These are phyloP conservation scores for Naso thynnoides DNA, from an alignment of 2,797 vertebrate genomes.

Conservation along the genomic window DNA sequence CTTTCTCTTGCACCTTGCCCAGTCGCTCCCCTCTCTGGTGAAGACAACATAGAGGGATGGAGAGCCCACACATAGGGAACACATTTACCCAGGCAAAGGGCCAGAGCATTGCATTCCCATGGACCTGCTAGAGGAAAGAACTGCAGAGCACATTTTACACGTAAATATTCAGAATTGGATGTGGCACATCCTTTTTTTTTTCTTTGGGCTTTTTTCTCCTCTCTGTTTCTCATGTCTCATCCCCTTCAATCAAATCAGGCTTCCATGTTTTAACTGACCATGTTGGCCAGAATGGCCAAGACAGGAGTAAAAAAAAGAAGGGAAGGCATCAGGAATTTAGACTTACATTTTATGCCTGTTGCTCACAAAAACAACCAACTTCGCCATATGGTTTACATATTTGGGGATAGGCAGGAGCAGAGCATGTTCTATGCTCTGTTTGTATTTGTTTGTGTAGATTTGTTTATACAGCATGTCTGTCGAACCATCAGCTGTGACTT, in stretches of 20 bases:
- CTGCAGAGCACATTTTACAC: slow-evolving; percentile 76
- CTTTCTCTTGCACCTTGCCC: slow-evolving; percentile 75
- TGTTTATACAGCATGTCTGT: slow-evolving; percentile 49
- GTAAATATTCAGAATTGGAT: slow-evolving; percentile 81
- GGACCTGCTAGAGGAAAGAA: slow-evolving; percentile 73
- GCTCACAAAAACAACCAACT: slow-evolving; percentile 64
- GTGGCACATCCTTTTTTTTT: slow-evolving; percentile 73
- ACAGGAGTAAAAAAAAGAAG: slow-evolving; percentile 77
- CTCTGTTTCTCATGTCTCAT: slow-evolving; percentile 74
- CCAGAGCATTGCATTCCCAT: slow-evolving; percentile 81
- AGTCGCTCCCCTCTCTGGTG: slow-evolving; percentile 60
- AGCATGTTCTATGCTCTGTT: slow-evolving; percentile 67
- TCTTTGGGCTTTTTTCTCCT: slow-evolving; percentile 49
- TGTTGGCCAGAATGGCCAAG: slow-evolving; percentile 68
- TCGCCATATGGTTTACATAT: slow-evolving; percentile 78
- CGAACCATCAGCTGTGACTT: slow-evolving; percentile 59
- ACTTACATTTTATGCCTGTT: slow-evolving; percentile 72
- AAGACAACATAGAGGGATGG: slow-evolving; percentile 69
- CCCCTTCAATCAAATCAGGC: slow-evolving; percentile 74
- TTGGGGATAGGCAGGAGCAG: slow-evolving; percentile 45
- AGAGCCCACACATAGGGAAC: slow-evolving; percentile 81
- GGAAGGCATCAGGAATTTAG: slow-evolving; percentile 73
- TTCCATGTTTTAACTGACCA: slow-evolving; percentile 74
- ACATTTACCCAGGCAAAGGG: slow-evolving; percentile 79
- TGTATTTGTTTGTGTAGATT: slow-evolving; percentile 66